Evolutionary conservation across 2,797 vertebrate genomes (phyloP).

Genomic region (Eidolon dupreanum): DNA sequence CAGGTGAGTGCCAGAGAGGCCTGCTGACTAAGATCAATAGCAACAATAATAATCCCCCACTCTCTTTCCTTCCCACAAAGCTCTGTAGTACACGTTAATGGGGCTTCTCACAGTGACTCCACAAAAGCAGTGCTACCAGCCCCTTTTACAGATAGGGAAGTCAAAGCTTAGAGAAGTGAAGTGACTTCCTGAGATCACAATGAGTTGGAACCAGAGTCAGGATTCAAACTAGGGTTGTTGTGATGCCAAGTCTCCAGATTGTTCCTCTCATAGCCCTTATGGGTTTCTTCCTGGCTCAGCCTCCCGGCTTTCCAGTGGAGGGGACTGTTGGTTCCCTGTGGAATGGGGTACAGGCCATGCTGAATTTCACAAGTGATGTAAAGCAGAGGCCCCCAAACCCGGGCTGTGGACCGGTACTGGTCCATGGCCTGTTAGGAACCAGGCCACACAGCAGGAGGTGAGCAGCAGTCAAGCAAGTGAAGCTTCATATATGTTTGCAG

Average conservation of each 20-base stretch:
- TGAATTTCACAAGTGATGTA: not conserved
- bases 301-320: not conserved
- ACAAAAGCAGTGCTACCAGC: too few relatives aligned
- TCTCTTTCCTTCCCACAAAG: rapidly evolving
- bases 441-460: too few relatives aligned
- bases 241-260: not conserved
- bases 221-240: not conserved
- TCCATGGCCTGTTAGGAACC: too few relatives aligned
- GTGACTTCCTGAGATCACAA: not conserved
- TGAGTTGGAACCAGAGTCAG: not conserved
- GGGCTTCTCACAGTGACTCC: not conserved
- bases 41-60: not conserved
- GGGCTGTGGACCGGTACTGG: too few relatives aligned
- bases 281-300: not conserved
- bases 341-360: not conserved
- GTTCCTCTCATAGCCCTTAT: not conserved
- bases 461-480: too few relatives aligned
- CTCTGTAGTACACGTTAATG: not conserved
- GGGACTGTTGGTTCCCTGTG: not conserved
- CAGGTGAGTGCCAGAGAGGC: not conserved
- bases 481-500: too few relatives aligned
- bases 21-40: too few relatives aligned
- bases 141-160: too few relatives aligned
- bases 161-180: not conserved
- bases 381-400: not conserved